Evolutionary conservation across 2,797 vertebrate genomes (phyloP).

Genomic region (Typhlichthys eigenmanni): DNA sequence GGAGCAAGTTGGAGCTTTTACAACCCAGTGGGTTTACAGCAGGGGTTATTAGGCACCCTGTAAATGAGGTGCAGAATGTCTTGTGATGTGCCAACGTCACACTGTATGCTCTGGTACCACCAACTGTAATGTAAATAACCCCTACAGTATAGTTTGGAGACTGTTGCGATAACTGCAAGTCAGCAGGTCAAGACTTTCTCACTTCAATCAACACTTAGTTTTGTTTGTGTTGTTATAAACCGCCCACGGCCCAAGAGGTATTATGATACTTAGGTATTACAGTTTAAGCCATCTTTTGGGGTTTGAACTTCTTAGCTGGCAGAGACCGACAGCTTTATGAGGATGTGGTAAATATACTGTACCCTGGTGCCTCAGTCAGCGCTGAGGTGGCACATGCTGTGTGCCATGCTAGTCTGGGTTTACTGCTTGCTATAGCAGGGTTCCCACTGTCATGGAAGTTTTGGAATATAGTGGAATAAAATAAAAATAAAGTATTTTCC

Average conservation of each 20-base stretch:
- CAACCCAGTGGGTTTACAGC: not conserved
- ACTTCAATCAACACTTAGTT: too few species aligned
- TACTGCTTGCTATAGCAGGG: too few species aligned
- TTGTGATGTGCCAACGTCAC: conserved; percentile 22
- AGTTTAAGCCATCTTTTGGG: not conserved
- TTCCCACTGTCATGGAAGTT: too few species aligned
- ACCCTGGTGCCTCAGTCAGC: conserved; percentile 5
- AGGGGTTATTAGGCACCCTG: conserved; percentile 12
- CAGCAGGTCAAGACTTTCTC: too few species aligned
- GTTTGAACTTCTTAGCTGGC: conserved; percentile 2
- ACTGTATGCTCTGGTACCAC: not conserved
- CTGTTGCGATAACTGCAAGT: too few species aligned
- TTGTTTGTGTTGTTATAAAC: not conserved
- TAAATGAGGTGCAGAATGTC: conserved; percentile 15
- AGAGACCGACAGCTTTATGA: conserved; percentile 16
- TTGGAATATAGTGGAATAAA: too few species aligned
- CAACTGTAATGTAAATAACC: conserved; percentile 3
- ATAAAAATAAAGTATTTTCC: too few species aligned
- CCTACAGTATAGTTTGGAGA: too few species aligned
- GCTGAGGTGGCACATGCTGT: conserved; percentile 17
- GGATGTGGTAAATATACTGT: conserved; percentile 4
- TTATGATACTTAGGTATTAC: not conserved
- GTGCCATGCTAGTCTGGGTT: not conserved
- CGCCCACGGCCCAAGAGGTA: not conserved
- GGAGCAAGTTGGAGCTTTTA: conserved; percentile 26